Conservation (phyloP, 2,113 vertebrate genomes). For the Catagonus wagneri region DNA sequence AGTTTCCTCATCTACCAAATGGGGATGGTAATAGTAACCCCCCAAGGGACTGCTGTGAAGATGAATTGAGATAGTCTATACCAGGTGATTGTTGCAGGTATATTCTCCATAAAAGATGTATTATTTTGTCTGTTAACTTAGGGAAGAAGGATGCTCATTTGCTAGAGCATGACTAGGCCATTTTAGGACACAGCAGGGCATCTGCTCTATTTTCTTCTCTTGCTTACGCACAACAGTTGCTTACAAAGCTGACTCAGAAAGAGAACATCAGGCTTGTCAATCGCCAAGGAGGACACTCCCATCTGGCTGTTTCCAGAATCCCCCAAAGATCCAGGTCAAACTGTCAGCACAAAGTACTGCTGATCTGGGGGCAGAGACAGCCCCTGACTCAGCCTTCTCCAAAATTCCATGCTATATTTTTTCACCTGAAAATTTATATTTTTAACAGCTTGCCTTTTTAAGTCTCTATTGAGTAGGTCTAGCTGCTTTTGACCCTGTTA, state of each 20-base stretch:
- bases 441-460: background rate
- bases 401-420: background rate
- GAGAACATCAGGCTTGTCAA: background rate
- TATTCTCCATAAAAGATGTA: background rate
- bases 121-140: background rate
- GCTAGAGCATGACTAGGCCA: background rate
- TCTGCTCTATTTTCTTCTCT: background rate
- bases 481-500: background rate
- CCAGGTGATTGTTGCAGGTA: background rate
- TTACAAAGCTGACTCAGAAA: background rate
- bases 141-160: background rate
- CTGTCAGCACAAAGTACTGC: background rate
- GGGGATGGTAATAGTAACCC: background rate
- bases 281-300: background rate
- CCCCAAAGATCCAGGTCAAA: background rate
- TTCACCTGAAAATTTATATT: too few relatives aligned
- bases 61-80: background rate
- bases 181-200: background rate
- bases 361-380: background rate
- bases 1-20: slow-evolving; percentile 21
- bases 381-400: background rate
- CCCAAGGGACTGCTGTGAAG: background rate
- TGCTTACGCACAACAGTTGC: background rate
- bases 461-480: background rate
- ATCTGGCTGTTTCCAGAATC: background rate